Percentiles rank a stretch among this genome's conserved stretches.
Conservation (phyloP, 2,888 invertebrate species). For the Trissoscelio sp. region DNA sequence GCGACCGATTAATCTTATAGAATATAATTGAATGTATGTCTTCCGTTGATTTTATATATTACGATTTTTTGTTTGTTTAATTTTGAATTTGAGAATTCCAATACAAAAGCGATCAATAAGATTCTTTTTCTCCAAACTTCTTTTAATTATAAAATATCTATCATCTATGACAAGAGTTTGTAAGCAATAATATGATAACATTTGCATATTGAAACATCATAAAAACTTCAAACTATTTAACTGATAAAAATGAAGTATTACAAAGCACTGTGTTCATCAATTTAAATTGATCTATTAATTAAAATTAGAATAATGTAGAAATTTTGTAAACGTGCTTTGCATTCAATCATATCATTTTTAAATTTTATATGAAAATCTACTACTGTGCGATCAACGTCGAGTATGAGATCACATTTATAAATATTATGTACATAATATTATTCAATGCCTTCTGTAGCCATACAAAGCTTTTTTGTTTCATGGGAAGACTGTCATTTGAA, state of each 20-base stretch:
- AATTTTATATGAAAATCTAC: conserved; percentile 2
- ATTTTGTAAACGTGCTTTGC: conserved; percentile 13
- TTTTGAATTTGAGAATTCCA: neutral
- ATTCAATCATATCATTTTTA: neutral
- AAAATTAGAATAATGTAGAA: neutral
- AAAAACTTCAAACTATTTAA: neutral
- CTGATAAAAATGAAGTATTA: conserved; percentile 5
- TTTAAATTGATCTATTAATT: neutral
- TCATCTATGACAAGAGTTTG: conserved; percentile 4
- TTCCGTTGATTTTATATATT: too few relatives aligned
- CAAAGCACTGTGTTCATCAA: conserved; percentile 17
- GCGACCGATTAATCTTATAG: too few relatives aligned
- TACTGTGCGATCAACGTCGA: neutral
- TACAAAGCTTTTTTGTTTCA: conserved; percentile 35
- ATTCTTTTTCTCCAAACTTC: conserved; percentile 30
- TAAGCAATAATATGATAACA: neutral
- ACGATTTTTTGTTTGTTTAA: neutral
- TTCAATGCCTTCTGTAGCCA: conserved; percentile 44
- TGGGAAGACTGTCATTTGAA: conserved; percentile 46
- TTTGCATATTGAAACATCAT: neutral
- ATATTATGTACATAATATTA: conserved; percentile 44
- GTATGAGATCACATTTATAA: conserved; percentile 23
- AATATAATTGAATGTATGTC: too few relatives aligned
- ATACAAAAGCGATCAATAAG: conserved; percentile 1
- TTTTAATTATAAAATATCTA: conserved; percentile 4